phyloP scores from a whole-genome alignment of 2,797 vertebrate genomes.

The Ambastaia sidthimunki region DNA sequence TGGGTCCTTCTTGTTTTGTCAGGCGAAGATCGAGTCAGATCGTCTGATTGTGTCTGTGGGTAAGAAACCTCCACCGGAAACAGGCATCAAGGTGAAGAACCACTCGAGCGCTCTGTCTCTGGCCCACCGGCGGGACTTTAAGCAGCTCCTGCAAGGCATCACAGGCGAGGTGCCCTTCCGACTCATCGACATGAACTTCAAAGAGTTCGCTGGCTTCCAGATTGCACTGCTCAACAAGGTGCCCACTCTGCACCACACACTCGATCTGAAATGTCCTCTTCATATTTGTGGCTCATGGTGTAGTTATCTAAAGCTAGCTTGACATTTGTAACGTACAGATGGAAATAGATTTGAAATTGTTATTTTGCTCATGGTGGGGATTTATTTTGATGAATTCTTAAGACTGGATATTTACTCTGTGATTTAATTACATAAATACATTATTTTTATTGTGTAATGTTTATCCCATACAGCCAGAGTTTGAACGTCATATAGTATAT shows the following conservation, averaged over 20 bases:
- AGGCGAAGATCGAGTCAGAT: conserved; percentile 98
- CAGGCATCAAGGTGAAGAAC: conserved; percentile 96
- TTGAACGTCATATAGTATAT: too few relatives aligned
- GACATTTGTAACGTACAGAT: not conserved
- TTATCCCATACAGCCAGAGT: too few relatives aligned
- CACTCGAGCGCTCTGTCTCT: conserved; percentile 85
- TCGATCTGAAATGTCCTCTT: conserved; percentile 17
- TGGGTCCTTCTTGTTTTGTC: not conserved
- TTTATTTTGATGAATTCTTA: too few relatives aligned
- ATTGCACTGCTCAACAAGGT: conserved; percentile 96
- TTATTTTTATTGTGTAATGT: too few relatives aligned
- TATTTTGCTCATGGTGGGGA: too few relatives aligned
- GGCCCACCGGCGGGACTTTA: conserved; percentile 88
- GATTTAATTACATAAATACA: too few relatives aligned
- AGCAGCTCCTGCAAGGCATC: conserved; percentile 92
- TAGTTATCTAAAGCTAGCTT: not conserved
- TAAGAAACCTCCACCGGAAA: conserved; percentile 94
- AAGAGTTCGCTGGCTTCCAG: conserved; percentile 95
- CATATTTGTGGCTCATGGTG: not conserved
- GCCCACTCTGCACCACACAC: conserved; percentile 28
- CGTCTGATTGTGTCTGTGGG: conserved; percentile 95
- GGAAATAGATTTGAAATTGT: too few relatives aligned
- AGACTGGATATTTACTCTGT: too few relatives aligned
- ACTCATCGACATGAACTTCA: conserved; percentile 88
- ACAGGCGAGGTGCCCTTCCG: conserved; percentile 86